A percentile compares a stretch with the other conserved stretches of the same genome.
phyloP scores from a whole-genome alignment of 2,888 invertebrate species.

The Mantis religiosa region DNA sequence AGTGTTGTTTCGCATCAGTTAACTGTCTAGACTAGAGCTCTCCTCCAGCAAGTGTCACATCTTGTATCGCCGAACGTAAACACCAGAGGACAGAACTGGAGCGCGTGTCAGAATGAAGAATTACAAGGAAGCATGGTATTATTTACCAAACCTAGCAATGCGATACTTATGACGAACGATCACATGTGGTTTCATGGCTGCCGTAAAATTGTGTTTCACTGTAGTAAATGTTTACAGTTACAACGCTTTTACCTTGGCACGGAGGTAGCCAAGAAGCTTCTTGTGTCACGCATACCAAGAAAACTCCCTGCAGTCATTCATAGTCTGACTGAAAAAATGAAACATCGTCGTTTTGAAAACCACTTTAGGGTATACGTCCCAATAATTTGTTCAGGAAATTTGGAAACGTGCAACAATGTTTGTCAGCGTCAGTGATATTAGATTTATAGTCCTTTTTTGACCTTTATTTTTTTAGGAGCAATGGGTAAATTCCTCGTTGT shows the following conservation, averaged over 20 bases:
- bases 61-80: not conserved
- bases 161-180: not conserved
- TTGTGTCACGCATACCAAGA: not conserved
- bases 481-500: too few species aligned
- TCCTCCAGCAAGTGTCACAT: too few species aligned
- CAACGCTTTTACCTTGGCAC: not conserved
- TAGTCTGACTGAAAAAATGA: not conserved
- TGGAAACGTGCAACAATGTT: too few species aligned
- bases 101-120: not conserved
- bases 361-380: not conserved
- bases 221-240: not conserved
- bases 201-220: not conserved
- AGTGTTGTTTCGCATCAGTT: too few species aligned
- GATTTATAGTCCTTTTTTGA: too few species aligned
- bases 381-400: not conserved
- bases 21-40: too few species aligned
- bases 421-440: too few species aligned
- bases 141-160: not conserved
- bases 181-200: not conserved
- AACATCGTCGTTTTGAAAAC: not conserved
- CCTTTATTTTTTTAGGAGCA: too few species aligned
- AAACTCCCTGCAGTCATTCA: not conserved
- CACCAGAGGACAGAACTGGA: not conserved
- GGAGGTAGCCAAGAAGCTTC: not conserved
- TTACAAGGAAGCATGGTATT: not conserved